Evolutionary conservation across 2,113 vertebrate species (phyloP).

Genomic region (Camelus dromedarius): DNA sequence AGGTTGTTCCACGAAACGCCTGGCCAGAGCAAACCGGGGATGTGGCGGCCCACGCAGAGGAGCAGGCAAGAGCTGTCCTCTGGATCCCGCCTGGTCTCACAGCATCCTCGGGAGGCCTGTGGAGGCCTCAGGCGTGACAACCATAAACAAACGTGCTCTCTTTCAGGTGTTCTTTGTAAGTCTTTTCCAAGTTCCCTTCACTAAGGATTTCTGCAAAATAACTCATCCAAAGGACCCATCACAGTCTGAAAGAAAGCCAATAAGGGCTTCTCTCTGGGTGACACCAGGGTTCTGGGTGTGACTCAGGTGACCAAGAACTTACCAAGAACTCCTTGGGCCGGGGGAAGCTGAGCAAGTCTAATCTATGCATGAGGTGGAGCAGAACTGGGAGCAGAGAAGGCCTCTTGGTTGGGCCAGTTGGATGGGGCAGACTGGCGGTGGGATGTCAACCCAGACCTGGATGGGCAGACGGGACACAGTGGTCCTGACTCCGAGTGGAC

Average conservation of each 20-base stretch:
- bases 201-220: background rate
- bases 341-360: background rate
- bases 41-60: fast-evolving
- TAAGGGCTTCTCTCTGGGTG: background rate
- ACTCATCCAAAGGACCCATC: background rate
- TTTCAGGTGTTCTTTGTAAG: background rate
- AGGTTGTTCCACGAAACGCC: background rate
- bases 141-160: background rate
- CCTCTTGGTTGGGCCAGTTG: background rate
- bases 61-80: background rate
- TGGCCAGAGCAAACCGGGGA: fast-evolving
- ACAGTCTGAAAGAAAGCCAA: background rate
- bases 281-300: background rate
- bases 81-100: background rate
- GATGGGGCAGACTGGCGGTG: background rate
- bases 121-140: background rate
- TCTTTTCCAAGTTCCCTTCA: background rate
- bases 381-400: background rate
- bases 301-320: background rate
- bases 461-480: background rate
- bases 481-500: background rate
- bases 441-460: background rate
- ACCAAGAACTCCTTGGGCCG: no score
- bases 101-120: fast-evolving
- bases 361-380: background rate